Evolutionary conservation across 2,888 invertebrate genomes (phyloP), one percentile per base, ranked within the genome.

Genomic region (Colostygia pectinataria): DNA sequence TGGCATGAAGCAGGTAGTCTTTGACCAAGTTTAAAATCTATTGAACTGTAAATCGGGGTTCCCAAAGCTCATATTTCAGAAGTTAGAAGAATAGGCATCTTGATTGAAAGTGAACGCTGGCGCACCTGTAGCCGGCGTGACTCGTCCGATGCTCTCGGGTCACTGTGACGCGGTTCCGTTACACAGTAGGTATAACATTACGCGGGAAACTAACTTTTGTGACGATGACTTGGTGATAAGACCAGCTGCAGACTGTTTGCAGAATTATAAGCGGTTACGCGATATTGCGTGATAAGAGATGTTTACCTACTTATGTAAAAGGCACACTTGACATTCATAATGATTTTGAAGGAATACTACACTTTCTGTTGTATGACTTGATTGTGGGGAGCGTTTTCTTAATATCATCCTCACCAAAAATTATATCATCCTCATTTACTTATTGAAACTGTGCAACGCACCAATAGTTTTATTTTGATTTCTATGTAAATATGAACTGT

Each of bases 51-150:
- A 29, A 29, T 1, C 5, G 6, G 20, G 6, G 5, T 25, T n/a
- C 24, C 12, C 6, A 36, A 39, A 29, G 12, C 18, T 38, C 32
- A 39, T 13, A 31, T 23, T 29, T 31, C 29, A 20, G 55, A 66
- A 68, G 68, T 66, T 65, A 74, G 71, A 75, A 36, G 74, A 74
- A 71, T 68, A 74, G 71, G 65, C 74, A 73, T 72, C 71, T 66
- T 66, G 64, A 77, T 79, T 65, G 88, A 88, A 87, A 88, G 87
- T 87, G 87, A 87, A 84, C 69, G 83, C 66, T 13, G 23, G 69
- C 77, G 82, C 87, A 84, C 87, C 85, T 87, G 86, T 77, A 77
- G 73, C 75, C 65, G 51, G 65, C 78, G 77, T 82, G 86, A 80
- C 84, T 84, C 76, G 65, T 82, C 76, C 65, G 55, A 48, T 60